Evolutionary conservation across 2,113 vertebrate species (phyloP).

Genomic region (Neogobius melanostomus): DNA sequence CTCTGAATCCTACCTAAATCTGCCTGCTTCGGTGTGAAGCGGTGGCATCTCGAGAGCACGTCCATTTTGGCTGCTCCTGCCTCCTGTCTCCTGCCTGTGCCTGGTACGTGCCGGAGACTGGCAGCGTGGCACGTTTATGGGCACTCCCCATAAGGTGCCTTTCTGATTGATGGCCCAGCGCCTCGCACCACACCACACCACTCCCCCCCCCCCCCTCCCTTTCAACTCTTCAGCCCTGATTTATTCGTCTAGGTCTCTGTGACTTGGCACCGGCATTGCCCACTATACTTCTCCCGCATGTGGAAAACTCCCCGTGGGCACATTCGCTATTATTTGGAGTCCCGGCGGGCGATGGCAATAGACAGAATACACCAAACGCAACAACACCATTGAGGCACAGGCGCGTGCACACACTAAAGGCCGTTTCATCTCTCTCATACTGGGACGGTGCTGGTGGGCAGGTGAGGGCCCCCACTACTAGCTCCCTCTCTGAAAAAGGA

Average conservation of each 20-base stretch:
- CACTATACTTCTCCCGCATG: constrained; percentile 51
- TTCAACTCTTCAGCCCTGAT: constrained; percentile 57
- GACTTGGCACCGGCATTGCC: constrained; percentile 73
- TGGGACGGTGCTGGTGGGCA: constrained; percentile 62
- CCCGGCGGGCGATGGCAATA: constrained; percentile 65
- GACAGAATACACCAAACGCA: constrained; percentile 49
- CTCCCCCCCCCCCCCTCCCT: constrained; percentile 48
- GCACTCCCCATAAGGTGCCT: constrained; percentile 70
- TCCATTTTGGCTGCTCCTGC: constrained; percentile 38
- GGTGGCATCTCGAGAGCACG: constrained; percentile 56
- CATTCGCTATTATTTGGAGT: constrained; percentile 70
- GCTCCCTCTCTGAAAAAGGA: constrained; percentile 64
- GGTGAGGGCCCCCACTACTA: constrained; percentile 65
- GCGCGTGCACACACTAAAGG: constrained; percentile 21
- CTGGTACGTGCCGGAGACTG: constrained; percentile 47
- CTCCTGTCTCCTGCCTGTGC: constrained; percentile 24
- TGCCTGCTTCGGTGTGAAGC: not conserved
- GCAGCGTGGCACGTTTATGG: constrained; percentile 69
- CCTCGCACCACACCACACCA: constrained; percentile 33
- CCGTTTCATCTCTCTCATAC: constrained; percentile 63
- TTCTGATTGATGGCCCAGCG: constrained; percentile 70
- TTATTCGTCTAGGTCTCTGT: constrained; percentile 71
- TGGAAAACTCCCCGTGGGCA: constrained; percentile 68
- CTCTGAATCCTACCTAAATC: not conserved
- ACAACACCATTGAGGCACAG: not conserved